Percentiles rank a stretch among this genome's conserved stretches.
phyloP scores from a whole-genome alignment of 1,140 invertebrate genomes.

The Spodoptera frugiperda region DNA sequence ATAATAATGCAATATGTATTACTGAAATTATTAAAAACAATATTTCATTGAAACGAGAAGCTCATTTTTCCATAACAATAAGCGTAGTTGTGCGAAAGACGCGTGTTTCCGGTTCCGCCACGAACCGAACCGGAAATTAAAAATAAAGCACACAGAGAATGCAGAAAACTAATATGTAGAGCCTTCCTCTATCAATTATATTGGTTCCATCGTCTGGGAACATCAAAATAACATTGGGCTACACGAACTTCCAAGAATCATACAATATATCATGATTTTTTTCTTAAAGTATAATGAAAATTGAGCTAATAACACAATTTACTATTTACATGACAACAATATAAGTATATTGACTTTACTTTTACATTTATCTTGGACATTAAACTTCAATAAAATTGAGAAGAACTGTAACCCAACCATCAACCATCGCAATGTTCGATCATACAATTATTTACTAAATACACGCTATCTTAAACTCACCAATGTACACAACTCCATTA shows the following conservation, averaged over 20 bases:
- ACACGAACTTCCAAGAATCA: background rate
- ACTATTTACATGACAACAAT: no score
- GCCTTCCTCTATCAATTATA: constrained; percentile 19
- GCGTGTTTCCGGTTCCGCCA: constrained; percentile 31
- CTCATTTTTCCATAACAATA: constrained; percentile 35
- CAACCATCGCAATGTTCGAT: no score
- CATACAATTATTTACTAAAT: no score
- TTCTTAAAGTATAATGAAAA: no score
- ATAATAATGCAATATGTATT: background rate
- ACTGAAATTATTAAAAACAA: background rate
- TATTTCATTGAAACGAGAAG: background rate
- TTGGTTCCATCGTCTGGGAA: constrained; percentile 4
- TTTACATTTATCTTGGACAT: no score
- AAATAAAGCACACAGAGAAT: constrained; percentile 37
- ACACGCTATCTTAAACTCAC: no score
- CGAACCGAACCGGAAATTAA: constrained; percentile 37
- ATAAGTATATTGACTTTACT: no score
- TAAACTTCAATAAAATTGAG: no score
- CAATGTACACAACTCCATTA: background rate
- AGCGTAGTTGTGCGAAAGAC: constrained; percentile 14
- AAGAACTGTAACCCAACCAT: no score
- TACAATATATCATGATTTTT: no score
- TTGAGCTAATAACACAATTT: no score
- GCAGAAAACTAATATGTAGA: constrained; percentile 1
- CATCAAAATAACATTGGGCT: background rate